phyloP scores from a whole-genome alignment of 2,888 invertebrate genomes.

The Nomada lathburiana region DNA sequence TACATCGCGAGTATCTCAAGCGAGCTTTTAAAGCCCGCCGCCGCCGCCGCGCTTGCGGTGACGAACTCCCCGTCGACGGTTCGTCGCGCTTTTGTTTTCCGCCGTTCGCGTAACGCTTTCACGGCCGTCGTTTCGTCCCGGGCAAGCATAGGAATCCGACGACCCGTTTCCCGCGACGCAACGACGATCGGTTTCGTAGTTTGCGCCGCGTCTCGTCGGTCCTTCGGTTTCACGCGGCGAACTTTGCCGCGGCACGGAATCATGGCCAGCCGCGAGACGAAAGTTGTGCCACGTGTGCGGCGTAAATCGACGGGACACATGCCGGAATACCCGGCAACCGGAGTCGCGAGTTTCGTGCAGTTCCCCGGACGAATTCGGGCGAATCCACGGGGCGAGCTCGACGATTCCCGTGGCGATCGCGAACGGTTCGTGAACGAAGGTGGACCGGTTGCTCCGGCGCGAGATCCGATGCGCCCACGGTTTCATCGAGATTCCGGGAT shows the following conservation, averaged over 20 bases:
- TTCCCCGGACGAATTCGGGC: conserved; percentile 19
- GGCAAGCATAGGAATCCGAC: not conserved
- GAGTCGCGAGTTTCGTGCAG: conserved; percentile 39
- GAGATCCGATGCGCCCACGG: not conserved
- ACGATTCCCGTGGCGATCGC: conserved; percentile 30
- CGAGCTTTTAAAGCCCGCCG: conserved; percentile 25
- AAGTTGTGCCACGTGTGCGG: conserved; percentile 58
- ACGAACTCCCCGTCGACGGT: conserved; percentile 29
- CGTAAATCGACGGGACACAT: conserved; percentile 64
- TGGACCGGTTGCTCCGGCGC: conserved; percentile 24
- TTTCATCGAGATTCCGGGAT: conserved; percentile 8
- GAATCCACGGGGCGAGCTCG: conserved; percentile 7
- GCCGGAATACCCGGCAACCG: conserved; percentile 53
- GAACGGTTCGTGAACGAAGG: not conserved
- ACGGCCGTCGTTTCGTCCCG: not conserved
- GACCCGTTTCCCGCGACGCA: not conserved
- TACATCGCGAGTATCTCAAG: conserved; percentile 19
- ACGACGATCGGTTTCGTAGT: not conserved
- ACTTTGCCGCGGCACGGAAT: conserved; percentile 44
- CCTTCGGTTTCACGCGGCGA: conserved; percentile 21
- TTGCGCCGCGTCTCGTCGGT: not conserved
- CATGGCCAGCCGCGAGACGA: conserved; percentile 27
- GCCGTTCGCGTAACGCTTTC: not conserved
- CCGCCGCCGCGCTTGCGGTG: conserved; percentile 30
- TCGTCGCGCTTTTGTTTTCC: conserved; percentile 25